Base-by-base conservation (phyloP, 2,797 vertebrate species). In the Xenops minutus region DNA sequence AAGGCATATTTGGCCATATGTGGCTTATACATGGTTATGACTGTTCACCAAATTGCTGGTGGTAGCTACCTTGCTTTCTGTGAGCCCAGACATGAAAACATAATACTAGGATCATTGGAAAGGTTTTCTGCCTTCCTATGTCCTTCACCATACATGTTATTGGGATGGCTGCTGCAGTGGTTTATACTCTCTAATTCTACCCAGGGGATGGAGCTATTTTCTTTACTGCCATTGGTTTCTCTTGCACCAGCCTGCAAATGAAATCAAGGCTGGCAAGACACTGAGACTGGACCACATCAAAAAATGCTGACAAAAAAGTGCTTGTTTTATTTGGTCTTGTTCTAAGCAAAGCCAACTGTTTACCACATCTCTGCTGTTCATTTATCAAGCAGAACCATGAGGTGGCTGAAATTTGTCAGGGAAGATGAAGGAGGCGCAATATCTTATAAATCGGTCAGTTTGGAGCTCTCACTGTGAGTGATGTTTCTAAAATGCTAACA, bases 401-500 rank as follows among this genome's bases (percentile, higher is more conserved):
- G 80, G 51, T 37, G 41, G 73, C 88, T 92, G 73, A 95, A 91
- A 72, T 92, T 80, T 79, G 79, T 80, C 52, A 96, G 63, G 86
- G 64, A 89, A 96, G 73, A 75, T 55, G 94, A 81, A 96, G 85
- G 67, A 96, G 82, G 76, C 71, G 94, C 66, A 39, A 58, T 41
- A 39, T 75, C 75, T 75, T 84, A 81, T 89, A 93, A 95, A 92
- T 85, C 0, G 30, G 68, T 91, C 56, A 77, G 78, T 91, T 96
- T 84, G 83, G 80, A 92, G 46, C 56, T 85, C 84, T 95, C 66
- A 88, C 58, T 83, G 89, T 93, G 94, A 96, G 24, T 54, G 56
- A 79, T 95, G 89, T 82, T 96, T 96, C 68, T 51, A 18, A 91
- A 95, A 96, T 81, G 96, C 95, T 95, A 97, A 92, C 89, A 72